Conservation (phyloP, 1,140 invertebrate species). For the Nomia melanderi region DNA sequence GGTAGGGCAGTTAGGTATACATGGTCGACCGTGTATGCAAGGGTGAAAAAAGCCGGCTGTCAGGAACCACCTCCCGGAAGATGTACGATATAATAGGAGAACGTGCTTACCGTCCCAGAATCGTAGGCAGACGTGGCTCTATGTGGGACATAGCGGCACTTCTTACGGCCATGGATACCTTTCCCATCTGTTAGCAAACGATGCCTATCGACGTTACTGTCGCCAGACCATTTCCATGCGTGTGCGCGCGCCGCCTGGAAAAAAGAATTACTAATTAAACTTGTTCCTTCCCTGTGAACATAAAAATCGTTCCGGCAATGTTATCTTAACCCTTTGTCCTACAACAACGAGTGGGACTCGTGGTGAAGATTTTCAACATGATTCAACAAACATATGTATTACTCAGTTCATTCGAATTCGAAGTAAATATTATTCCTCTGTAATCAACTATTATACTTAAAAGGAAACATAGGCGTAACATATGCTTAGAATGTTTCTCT, state of each 20-base stretch:
- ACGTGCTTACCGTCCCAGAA: conserved; percentile 61
- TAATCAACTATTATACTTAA: too few species aligned
- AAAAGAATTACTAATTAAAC: conserved; percentile 12
- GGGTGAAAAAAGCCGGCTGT: conserved; percentile 21
- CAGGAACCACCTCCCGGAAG: conserved; percentile 40
- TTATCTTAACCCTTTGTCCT: too few species aligned
- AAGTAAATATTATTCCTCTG: too few species aligned
- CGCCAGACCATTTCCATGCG: conserved; percentile 25
- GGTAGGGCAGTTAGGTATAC: neutral
- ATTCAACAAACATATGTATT: too few species aligned
- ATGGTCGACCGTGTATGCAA: neutral
- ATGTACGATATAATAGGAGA: conserved; percentile 52
- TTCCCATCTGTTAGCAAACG: conserved; percentile 51
- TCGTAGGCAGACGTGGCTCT: conserved; percentile 57
- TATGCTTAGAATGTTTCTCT: too few species aligned
- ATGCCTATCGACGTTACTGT: conserved; percentile 55
- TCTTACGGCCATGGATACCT: conserved; percentile 66
- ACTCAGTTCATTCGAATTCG: too few species aligned
- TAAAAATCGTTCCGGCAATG: too few species aligned
- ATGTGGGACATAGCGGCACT: conserved; percentile 78
- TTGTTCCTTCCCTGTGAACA: neutral
- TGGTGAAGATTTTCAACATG: too few species aligned
- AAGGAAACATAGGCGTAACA: too few species aligned
- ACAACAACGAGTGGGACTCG: too few species aligned
- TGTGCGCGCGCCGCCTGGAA: neutral